Evolutionary conservation across 2,888 invertebrate genomes (phyloP).

Genomic region (Temnothorax ravouxi): DNA sequence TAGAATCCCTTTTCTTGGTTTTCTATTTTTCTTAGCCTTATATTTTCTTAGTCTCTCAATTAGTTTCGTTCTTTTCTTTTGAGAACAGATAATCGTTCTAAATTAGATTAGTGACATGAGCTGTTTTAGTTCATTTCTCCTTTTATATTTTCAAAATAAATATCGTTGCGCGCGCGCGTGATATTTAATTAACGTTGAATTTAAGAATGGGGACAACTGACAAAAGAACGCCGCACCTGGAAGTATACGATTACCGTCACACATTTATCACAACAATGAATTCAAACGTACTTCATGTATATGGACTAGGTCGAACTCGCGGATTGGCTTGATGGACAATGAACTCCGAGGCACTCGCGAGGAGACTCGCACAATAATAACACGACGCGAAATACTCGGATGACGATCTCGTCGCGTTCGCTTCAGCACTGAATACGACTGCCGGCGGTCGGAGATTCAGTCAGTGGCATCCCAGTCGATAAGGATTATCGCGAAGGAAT

Average conservation of each 20-base stretch:
- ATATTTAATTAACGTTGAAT: background rate
- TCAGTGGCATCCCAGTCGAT: constrained; percentile 69
- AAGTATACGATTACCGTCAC: background rate
- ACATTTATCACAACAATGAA: background rate
- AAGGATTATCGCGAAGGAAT: constrained; percentile 75
- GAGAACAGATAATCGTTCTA: background rate
- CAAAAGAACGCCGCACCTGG: background rate
- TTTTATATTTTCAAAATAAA: background rate
- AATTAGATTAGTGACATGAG: background rate
- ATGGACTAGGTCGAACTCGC: background rate
- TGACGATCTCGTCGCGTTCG: constrained; percentile 40
- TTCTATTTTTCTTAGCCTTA: background rate
- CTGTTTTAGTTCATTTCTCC: background rate
- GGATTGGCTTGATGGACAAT: background rate
- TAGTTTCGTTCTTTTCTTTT: background rate
- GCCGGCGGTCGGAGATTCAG: constrained; percentile 25
- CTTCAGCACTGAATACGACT: constrained; percentile 59
- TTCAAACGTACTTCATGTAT: background rate
- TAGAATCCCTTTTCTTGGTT: background rate
- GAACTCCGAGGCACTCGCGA: constrained; percentile 3
- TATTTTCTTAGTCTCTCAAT: constrained; percentile 1
- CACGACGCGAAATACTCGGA: background rate
- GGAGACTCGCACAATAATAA: background rate
- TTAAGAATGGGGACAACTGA: background rate
- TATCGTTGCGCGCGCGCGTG: background rate